Percentiles rank a stretch among this genome's conserved stretches.
Conservation (phyloP, 2,888 invertebrate species). For the Allygus modestus region DNA sequence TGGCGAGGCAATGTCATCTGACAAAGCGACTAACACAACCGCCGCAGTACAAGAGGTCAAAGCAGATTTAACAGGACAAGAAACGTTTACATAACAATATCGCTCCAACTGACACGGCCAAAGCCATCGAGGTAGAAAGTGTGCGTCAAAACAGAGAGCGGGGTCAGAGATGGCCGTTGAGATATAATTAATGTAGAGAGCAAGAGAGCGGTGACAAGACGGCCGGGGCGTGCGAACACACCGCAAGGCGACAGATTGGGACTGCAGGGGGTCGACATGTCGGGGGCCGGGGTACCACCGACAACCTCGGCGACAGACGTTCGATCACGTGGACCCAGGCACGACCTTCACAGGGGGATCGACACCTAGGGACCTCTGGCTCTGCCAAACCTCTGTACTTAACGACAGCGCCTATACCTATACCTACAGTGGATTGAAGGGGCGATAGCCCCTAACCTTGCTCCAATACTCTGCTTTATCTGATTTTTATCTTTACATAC, state of each 20-base stretch:
- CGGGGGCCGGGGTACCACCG: background rate
- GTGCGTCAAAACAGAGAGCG: constrained; percentile 35
- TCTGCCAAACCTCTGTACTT: no score
- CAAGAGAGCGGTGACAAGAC: background rate
- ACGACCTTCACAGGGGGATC: no score
- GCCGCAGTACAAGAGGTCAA: constrained; percentile 7
- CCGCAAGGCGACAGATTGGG: background rate
- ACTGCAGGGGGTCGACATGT: background rate
- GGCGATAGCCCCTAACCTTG: no score
- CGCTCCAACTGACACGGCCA: background rate
- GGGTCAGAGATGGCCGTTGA: constrained; percentile 19
- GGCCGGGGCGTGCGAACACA: constrained; percentile 9
- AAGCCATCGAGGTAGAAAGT: constrained; percentile 25
- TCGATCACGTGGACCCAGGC: background rate
- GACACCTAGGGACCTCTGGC: no score
- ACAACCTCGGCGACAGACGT: background rate
- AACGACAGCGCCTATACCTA: no score
- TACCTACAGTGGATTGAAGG: no score
- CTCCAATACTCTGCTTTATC: no score
- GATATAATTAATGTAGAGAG: constrained; percentile 40
- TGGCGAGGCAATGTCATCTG: background rate
- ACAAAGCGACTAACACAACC: background rate
- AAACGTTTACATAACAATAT: constrained; percentile 38
- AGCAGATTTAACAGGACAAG: background rate
- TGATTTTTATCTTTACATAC: no score